Base-by-base conservation (phyloP, 2,113 vertebrate genomes). In the Aix galericulata region DNA sequence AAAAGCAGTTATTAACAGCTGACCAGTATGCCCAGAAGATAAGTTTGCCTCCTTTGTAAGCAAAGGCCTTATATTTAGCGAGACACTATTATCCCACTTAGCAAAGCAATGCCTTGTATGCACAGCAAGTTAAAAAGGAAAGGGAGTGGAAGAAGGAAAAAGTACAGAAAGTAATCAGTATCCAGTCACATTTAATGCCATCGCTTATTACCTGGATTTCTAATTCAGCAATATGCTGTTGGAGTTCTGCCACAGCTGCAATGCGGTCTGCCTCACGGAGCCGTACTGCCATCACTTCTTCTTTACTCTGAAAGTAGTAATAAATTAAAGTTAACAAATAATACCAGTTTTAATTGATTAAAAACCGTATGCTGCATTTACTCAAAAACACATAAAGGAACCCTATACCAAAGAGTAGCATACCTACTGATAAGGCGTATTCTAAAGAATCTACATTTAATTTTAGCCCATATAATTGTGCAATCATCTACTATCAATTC, bases 271-370 rank as follows among this genome's bases (percentile, higher is more conserved):
- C 99, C 89, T 99, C 99, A 46, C 99, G 98, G 78, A 99, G 98
- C 91, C 99, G 98, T 63, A 99, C 99, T 23, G 99, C 99, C 99
- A 99, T 99, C 96, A 99, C 99, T 89, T 99, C 99, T 96, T 99
- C 99, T 87, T 99, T 99, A 95, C 98, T 99, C 99, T 99, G 94
- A 17, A 96, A 93, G 31, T 6, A 89, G 62, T 71, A 67, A 84
- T 1, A 90, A 48, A 84, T 20, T 22, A 59, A 69, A 78, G 69
- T 23, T 79, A 81, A 75, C 11, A 75, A 59, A 58, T 81, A 56
- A 16, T 32, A 81, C 6, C 42, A 22, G 17, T 48, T 93, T 23
- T n/a, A 75, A 32, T 26, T 78, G 48, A 80, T 60, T 50, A 59
- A 78, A 56, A n/a, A 53, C 60, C 29, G 3, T 42, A 34, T 36